Evolutionary conservation across 2,888 invertebrate genomes (phyloP).

Genomic region (Phymatocera aterrima): DNA sequence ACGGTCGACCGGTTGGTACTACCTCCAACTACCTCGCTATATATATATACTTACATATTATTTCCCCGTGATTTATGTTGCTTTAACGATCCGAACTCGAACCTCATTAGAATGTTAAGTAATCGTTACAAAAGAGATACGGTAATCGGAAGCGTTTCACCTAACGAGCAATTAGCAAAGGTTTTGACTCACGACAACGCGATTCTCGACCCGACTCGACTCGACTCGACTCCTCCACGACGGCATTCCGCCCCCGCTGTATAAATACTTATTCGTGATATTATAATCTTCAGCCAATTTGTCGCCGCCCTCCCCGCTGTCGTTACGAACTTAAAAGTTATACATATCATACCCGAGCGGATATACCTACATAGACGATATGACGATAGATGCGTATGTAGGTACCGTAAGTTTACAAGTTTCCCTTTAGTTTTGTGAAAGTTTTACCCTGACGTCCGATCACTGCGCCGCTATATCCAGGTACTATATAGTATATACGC

Average conservation of each 20-base stretch:
- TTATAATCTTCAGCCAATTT: conserved; percentile 10
- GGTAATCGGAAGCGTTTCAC: conserved; percentile 1
- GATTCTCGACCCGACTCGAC: not conserved
- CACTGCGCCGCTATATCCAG: not conserved
- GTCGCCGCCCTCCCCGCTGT: not conserved
- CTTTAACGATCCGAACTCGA: not conserved
- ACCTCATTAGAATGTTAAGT: not conserved
- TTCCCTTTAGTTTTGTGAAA: conserved; percentile 26
- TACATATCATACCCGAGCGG: not conserved
- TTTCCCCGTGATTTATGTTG: too few species aligned
- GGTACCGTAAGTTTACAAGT: not conserved
- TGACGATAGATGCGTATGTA: not conserved
- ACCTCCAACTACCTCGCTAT: too few species aligned
- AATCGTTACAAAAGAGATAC: conserved; percentile 7
- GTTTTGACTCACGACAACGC: conserved; percentile 7
- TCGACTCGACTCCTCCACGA: too few species aligned
- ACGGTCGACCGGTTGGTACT: too few species aligned
- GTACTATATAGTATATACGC: not conserved
- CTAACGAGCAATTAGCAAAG: conserved; percentile 43
- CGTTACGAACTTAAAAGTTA: not conserved
- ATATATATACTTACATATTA: too few species aligned
- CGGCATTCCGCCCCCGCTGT: conserved; percentile 39
- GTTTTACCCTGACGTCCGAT: too few species aligned
- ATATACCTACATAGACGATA: too few species aligned
- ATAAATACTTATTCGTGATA: not conserved